Conservation (phyloP, 2,888 invertebrate species). For the Oligia latruncula region DNA sequence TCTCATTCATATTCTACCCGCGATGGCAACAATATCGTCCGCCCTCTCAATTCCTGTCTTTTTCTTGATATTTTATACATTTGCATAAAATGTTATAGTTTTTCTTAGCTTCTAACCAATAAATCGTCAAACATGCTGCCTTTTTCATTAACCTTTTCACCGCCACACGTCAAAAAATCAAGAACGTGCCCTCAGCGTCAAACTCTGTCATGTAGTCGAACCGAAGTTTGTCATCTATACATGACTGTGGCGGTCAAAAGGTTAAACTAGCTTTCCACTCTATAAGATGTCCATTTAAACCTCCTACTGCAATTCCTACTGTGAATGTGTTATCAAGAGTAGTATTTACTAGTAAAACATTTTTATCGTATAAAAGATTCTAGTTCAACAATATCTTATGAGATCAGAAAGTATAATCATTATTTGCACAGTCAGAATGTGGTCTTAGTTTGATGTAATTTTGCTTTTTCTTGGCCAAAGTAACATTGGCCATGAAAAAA, state of each 20-base stretch:
- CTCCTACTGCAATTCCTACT: too few relatives aligned
- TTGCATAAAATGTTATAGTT: too few relatives aligned
- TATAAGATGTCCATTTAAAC: background rate
- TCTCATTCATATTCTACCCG: too few relatives aligned
- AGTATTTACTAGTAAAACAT: too few relatives aligned
- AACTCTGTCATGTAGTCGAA: too few relatives aligned
- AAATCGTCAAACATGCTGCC: background rate
- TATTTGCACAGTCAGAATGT: background rate
- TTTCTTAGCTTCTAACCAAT: background rate
- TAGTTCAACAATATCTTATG: background rate
- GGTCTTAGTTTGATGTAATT: background rate
- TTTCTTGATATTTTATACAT: background rate
- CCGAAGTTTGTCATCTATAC: too few relatives aligned
- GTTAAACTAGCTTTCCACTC: too few relatives aligned
- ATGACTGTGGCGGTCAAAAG: too few relatives aligned
- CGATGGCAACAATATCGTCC: too few relatives aligned
- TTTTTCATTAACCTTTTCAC: too few relatives aligned
- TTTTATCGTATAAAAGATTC: background rate
- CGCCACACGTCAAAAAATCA: too few relatives aligned
- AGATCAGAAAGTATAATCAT: background rate
- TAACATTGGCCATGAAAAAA: background rate
- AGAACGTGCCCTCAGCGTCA: too few relatives aligned
- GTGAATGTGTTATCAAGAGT: background rate
- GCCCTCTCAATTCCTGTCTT: background rate
- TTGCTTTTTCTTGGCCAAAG: background rate